These are phyloP conservation scores for Madoqua kirkii DNA, from an alignment of 2,113 vertebrate genomes.

Conservation along the genomic window DNA sequence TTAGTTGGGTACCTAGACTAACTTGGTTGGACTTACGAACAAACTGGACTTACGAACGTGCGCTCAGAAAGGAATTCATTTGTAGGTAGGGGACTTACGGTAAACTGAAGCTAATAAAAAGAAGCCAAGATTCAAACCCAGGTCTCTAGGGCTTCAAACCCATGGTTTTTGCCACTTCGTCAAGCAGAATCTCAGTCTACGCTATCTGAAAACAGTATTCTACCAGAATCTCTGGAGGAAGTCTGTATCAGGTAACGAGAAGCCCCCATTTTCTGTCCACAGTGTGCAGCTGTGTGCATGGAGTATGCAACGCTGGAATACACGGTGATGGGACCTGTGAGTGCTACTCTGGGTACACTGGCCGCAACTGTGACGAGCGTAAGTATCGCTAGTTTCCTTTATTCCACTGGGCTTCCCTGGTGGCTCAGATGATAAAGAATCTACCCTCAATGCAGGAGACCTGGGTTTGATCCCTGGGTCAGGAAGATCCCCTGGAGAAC, in stretches of 20 bases:
- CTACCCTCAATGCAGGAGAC: neutral
- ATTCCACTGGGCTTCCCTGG: neutral
- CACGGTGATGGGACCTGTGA: conserved; percentile 85
- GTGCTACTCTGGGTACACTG: conserved; percentile 90
- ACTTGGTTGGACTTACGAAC: neutral
- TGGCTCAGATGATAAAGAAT: neutral
- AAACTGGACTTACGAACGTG: neutral
- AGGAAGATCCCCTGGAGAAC: neutral
- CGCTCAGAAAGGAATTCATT: neutral
- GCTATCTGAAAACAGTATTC: neutral
- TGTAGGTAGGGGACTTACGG: neutral
- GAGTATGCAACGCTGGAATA: conserved; percentile 85
- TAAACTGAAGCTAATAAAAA: neutral
- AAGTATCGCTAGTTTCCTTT: conserved; percentile 50
- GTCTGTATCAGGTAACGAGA: neutral
- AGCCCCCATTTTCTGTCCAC: neutral
- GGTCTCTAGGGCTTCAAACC: neutral
- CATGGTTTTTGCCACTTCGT: neutral
- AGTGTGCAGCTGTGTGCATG: conserved; percentile 92
- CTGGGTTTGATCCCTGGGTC: neutral
- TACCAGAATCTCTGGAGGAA: neutral
- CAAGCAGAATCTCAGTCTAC: neutral
- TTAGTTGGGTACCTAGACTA: neutral
- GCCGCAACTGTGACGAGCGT: conserved; percentile 87
- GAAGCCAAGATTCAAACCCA: neutral